A percentile compares a stretch with the other conserved stretches of the same genome.
These are phyloP conservation scores for Gastrophryne carolinensis DNA, from an alignment of 2,797 vertebrate species.

Conservation along the genomic window DNA sequence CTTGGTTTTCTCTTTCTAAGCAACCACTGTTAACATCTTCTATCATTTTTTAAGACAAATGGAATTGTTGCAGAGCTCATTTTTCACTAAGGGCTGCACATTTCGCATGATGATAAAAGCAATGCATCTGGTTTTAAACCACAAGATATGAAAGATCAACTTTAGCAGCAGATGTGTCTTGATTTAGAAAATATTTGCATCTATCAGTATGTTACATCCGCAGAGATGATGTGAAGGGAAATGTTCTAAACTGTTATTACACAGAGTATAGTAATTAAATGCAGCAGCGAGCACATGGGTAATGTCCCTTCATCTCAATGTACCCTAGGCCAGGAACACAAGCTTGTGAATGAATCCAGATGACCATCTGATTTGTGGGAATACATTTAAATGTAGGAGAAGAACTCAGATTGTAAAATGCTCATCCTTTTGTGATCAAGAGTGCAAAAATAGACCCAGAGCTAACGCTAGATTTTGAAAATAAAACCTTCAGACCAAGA, in stretches of 20 bases:
- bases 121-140: not conserved
- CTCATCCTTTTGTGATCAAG: constrained; percentile 41
- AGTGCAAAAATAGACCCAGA: constrained; percentile 21
- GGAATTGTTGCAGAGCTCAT: not conserved
- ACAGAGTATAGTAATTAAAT: constrained; percentile 19
- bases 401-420: constrained; percentile 17
- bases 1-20: too few species aligned
- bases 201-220: not conserved
- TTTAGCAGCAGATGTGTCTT: not conserved
- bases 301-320: constrained; percentile 21
- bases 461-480: not conserved
- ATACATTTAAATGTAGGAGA: constrained; percentile 14
- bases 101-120: too few species aligned
- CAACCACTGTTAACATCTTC: not conserved
- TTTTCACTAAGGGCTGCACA: too few species aligned
- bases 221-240: not conserved
- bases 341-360: constrained; percentile 50
- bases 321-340: constrained; percentile 15
- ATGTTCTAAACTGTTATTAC: constrained; percentile 22
- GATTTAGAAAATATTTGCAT: not conserved
- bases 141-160: not conserved
- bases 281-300: constrained; percentile 22
- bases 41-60: not conserved
- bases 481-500: not conserved
- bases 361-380: constrained; percentile 38